A percentile compares a stretch with the other conserved stretches of the same genome.
Conservation (phyloP, 2,797 vertebrate species). For the Oceanodroma leucorhoa region DNA sequence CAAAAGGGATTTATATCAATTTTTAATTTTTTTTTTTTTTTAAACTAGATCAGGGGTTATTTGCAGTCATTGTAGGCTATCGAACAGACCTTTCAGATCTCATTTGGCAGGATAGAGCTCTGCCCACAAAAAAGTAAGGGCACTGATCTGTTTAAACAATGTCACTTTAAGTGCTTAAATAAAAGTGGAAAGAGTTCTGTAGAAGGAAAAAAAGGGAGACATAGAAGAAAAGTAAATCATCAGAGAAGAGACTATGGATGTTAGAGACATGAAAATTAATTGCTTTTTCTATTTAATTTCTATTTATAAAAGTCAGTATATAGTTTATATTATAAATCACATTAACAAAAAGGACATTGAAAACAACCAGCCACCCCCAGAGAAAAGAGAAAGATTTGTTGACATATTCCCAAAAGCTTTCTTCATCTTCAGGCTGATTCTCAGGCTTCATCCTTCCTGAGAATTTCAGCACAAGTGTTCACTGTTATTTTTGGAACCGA, state of each 20-base stretch:
- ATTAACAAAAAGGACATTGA: background rate
- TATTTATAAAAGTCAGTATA: background rate
- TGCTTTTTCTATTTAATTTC: background rate
- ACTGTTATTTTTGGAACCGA: constrained; percentile 54
- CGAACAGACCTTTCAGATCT: background rate
- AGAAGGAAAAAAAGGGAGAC: background rate
- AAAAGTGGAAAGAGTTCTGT: background rate
- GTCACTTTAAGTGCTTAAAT: background rate
- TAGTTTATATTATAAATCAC: background rate
- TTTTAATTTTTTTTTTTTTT: background rate
- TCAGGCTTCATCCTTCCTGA: constrained; percentile 50
- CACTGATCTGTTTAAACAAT: background rate
- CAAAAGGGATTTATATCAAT: background rate
- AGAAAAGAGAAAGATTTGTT: constrained; percentile 36
- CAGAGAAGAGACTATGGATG: background rate
- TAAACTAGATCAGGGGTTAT: background rate
- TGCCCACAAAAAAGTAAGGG: background rate
- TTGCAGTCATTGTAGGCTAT: background rate
- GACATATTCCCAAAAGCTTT: constrained; percentile 36
- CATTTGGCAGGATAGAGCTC: background rate
- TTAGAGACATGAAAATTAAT: background rate
- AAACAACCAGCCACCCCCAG: constrained; percentile 1
- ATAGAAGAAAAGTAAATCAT: background rate
- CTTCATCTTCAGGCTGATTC: constrained; percentile 13
- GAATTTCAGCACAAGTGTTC: constrained; percentile 13